Base-by-base conservation (phyloP, 2,888 invertebrate genomes). In the Tetrapedia diversipes region DNA sequence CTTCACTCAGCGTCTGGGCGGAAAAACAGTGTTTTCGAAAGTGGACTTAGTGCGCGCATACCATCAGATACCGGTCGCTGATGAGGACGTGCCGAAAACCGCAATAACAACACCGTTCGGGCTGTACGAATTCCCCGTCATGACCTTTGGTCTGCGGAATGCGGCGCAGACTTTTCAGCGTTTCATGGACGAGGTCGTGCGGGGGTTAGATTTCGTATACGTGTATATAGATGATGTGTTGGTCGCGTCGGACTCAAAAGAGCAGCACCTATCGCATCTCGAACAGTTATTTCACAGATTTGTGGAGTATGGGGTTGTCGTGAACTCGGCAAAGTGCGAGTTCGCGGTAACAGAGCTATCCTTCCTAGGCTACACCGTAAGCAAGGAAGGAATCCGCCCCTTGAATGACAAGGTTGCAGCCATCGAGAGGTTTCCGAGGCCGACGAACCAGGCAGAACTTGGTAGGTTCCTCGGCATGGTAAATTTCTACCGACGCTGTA, bases 101-200 rank as follows among this genome's bases (percentile, higher is more conserved):
- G 69, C 61, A 1, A n/a, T 69, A 0, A 54, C 39, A 0, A 69
- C 61, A 0, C 60, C 45, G 2, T 68, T 68, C 27, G 53, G 60
- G 0, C n/a, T 60, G 0, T 67, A 51, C n/a, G 68, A 69, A 47
- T 69, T 14, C 3, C 0, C n/a, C 0, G 32, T n/a, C 0, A 68
- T 61, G 61, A 24, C 47, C 0, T 61, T 61, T 10, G 54, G 47
- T 0, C n/a, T 63, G 14, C 10, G 56, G 1, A 70, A 63, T 2
- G 54, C 63, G 0, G 54, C 56, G 0, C 56, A 70, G 0, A 54
- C 61, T 0, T 69, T 61, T 4, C 54, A 68, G 4, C 2, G 68
- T 0, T 60, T 68, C 2, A 60, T 63, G 0, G 53, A 54, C 1
- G 14, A 10, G 0, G 24, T 56, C 0, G 8, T 68, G 2, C 7